phyloP scores from a whole-genome alignment of 2,888 invertebrate genomes.

The Bimastos eiseni region DNA sequence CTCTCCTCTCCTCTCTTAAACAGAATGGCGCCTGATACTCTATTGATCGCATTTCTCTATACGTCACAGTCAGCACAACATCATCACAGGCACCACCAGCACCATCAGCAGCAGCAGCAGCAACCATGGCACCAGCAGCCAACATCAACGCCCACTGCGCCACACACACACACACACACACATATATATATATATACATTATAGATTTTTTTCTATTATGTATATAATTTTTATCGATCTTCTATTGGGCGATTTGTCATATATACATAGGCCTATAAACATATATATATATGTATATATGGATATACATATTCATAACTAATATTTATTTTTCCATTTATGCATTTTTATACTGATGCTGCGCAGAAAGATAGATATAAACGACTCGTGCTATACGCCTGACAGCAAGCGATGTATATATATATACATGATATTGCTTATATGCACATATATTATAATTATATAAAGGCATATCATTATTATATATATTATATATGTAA shows the following conservation, averaged over 20 bases:
- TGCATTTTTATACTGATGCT: not conserved
- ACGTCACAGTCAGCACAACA: not conserved
- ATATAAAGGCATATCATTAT: not conserved
- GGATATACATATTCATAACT: no score
- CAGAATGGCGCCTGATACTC: not conserved
- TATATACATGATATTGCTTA: not conserved
- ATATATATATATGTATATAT: not conserved
- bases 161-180: not conserved
- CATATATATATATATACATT: not conserved
- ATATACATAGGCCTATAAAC: not conserved
- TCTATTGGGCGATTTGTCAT: no score
- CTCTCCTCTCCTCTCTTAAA: not conserved
- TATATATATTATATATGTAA: not conserved
- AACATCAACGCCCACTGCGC: conserved; percentile 2
- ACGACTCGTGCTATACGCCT: not conserved
- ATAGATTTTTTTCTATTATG: no score
- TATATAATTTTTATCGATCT: no score
- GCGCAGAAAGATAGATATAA: not conserved
- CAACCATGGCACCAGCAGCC: not conserved
- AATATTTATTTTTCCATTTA: no score
- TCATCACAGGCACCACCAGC: not conserved
- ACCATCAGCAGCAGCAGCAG: not conserved
- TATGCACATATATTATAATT: not conserved
- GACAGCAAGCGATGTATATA: not conserved
- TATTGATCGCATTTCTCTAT: not conserved